Evolutionary conservation across 2,888 invertebrate species (phyloP), one percentile per base, ranked within the genome.

Genomic region (Pardosa pseudoannulata): DNA sequence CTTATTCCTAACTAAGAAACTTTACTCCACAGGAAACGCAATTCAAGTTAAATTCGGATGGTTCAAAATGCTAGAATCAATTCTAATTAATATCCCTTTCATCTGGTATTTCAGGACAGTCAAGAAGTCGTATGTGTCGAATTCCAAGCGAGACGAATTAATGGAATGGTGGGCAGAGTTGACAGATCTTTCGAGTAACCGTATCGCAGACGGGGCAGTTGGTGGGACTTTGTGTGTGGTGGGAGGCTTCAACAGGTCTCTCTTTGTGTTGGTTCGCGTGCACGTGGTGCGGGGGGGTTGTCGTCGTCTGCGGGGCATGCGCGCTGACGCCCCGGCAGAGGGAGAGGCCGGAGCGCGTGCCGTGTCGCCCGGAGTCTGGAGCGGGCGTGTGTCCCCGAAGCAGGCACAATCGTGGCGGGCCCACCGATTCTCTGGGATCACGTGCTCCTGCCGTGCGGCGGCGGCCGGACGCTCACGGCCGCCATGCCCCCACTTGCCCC

Each of bases 401-500:
- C 65, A 11, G 65, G 6, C 3, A 28, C 65, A 70, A 87, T 75
- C 80, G 87, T 87, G 87, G 87, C 87, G 79, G 87, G 87, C 80
- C 87, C 87, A 67, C 87, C 87, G 80, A 80, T 87, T 80, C 87
- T 87, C 36, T 87, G 87, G 87, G 87, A 87, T 80, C 87, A 87
- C 87, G 87, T 87, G 87, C 87, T 87, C 71, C 71, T 87, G 87
- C 87, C 80, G 80, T 87, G 80, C 87, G 87, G 87, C 27, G 74
- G 85, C 70, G 32, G 79, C 85, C 75, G 79, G 71, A 39, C 73
- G 64, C 41, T 73, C 62, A 27, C 75, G 27, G 31, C 75, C 65
- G 87, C 80, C 28, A 87, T 87, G 87, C 76, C 87, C 76, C 76
- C 87, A 3, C 39, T 80, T 9, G 50, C 80, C 64, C 64, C 75